Evolutionary conservation across 2,888 invertebrate genomes (phyloP).

Genomic region (Pyrrhosoma nymphula): DNA sequence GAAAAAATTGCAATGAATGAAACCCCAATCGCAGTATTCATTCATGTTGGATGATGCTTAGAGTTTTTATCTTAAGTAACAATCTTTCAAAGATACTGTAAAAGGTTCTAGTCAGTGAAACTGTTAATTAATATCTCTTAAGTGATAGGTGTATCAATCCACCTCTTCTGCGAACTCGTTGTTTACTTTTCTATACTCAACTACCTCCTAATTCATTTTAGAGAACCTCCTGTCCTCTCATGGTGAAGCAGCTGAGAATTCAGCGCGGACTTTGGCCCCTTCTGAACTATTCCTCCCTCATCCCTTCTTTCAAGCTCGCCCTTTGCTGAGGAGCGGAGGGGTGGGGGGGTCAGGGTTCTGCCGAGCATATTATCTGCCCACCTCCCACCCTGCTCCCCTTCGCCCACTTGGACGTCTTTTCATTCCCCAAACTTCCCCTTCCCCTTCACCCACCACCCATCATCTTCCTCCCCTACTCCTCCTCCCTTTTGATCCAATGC

Average conservation of each 20-base stretch:
- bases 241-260: not conserved
- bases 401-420: not conserved
- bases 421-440: not conserved
- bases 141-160: too few species aligned
- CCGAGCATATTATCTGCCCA: not conserved
- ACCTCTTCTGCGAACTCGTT: too few species aligned
- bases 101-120: too few species aligned
- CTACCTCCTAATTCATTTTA: too few species aligned
- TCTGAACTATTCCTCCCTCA: not conserved
- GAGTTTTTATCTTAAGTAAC: too few species aligned
- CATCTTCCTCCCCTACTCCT: not conserved
- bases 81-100: too few species aligned
- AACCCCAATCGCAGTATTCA: too few species aligned
- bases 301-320: not conserved
- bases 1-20: too few species aligned
- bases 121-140: too few species aligned
- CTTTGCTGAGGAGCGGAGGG: not conserved
- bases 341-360: not conserved
- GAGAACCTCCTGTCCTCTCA: not conserved
- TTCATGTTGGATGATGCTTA: too few species aligned
- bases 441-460: not conserved
- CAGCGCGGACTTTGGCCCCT: not conserved
- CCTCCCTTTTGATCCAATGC: slow-evolving; percentile 50
- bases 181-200: too few species aligned
- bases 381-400: not conserved